These are phyloP conservation scores for Lepilemur septentrionalis DNA, from an alignment of 2,797 vertebrate genomes.

Conservation along the genomic window DNA sequence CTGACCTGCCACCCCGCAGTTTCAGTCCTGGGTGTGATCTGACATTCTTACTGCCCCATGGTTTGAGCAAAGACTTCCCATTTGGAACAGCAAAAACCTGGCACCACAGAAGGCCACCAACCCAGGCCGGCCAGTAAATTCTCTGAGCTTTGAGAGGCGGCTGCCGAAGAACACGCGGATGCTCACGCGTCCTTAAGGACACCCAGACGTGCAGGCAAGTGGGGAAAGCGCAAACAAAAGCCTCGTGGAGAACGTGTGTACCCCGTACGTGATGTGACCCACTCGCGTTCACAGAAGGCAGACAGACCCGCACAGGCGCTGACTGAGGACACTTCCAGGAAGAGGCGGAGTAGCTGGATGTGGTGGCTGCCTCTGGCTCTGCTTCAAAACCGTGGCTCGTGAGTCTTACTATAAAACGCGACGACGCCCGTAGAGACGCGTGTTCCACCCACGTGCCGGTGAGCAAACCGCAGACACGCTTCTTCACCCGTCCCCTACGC, in stretches of 20 bases:
- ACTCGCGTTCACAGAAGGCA: background rate
- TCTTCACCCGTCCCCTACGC: background rate
- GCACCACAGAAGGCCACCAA: background rate
- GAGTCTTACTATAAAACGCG: background rate
- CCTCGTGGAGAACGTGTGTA: accelerated
- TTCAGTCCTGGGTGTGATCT: too few relatives aligned
- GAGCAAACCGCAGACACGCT: too few relatives aligned
- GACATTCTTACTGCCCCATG: background rate
- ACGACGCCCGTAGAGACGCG: accelerated
- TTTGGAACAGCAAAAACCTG: too few relatives aligned
- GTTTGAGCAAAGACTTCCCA: background rate
- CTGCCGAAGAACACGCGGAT: background rate
- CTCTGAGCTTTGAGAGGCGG: accelerated
- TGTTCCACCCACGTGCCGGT: accelerated
- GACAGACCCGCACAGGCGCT: accelerated
- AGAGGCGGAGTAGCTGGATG: background rate
- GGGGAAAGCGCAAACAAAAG: background rate
- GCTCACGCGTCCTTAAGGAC: accelerated
- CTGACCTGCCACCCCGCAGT: background rate
- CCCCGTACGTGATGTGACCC: accelerated
- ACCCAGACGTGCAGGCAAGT: too few relatives aligned
- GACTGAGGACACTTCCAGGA: background rate
- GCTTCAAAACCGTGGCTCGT: background rate
- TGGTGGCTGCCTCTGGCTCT: too few relatives aligned
- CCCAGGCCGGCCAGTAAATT: accelerated